Evolutionary conservation across 1,140 invertebrate species (phyloP).

Genomic region (Hyles euphorbiae): DNA sequence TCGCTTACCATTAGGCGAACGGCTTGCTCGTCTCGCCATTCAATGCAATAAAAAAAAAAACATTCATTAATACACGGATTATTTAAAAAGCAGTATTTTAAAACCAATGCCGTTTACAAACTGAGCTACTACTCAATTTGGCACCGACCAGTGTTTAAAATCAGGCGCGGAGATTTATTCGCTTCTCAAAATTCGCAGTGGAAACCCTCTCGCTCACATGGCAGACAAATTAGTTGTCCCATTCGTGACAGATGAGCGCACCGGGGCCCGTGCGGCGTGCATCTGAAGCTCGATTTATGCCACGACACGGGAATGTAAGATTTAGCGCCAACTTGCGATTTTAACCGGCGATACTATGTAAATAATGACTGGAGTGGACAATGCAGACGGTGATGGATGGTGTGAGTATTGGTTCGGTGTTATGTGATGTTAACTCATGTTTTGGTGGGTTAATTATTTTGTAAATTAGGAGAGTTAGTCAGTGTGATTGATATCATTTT

Average conservation of each 20-base stretch:
- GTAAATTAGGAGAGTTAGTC: too few species aligned
- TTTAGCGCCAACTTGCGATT: conserved; percentile 20
- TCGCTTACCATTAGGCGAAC: too few species aligned
- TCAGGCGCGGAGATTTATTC: conserved; percentile 42
- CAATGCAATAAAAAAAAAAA: too few species aligned
- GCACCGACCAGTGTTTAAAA: conserved; percentile 25
- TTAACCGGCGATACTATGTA: conserved; percentile 13
- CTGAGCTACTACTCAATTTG: conserved; percentile 5
- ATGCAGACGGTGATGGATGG: too few species aligned
- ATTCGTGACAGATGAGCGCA: conserved; percentile 40
- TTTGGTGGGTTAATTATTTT: too few species aligned
- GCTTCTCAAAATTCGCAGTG: conserved; percentile 30
- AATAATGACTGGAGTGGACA: conserved; percentile 1
- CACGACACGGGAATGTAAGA: conserved; percentile 21
- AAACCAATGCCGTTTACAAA: neutral
- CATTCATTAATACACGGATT: too few species aligned
- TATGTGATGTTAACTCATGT: too few species aligned
- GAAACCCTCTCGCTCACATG: conserved; percentile 28
- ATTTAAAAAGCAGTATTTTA: too few species aligned
- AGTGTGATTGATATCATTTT: too few species aligned
- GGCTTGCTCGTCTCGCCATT: too few species aligned
- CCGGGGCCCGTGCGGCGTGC: conserved; percentile 13
- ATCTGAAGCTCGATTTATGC: conserved; percentile 25
- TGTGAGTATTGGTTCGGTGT: neutral
- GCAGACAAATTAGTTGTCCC: conserved; percentile 57